phyloP scores from a whole-genome alignment of 2,797 vertebrate genomes.

The Falco columbarius region DNA sequence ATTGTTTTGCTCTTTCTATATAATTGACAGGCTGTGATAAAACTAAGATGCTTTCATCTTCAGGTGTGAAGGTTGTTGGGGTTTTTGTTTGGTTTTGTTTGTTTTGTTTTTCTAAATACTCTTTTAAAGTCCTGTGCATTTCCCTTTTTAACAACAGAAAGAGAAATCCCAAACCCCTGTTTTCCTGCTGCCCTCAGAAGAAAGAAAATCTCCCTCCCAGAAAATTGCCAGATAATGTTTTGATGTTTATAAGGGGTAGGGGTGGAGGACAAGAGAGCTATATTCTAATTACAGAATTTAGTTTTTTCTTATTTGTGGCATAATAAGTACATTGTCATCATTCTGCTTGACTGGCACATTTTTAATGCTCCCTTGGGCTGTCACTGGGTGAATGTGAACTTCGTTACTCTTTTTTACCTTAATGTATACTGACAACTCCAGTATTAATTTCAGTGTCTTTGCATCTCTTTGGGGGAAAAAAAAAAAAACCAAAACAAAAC shows the following conservation, averaged over 20 bases:
- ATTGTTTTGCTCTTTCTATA: neutral
- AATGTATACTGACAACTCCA: neutral
- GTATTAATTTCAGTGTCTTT: neutral
- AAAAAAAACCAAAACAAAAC: too few species aligned
- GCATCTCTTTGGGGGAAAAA: neutral
- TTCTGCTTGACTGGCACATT: constrained; percentile 34
- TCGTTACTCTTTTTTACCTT: constrained; percentile 1
- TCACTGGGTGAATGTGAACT: neutral
- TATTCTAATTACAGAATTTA: neutral
- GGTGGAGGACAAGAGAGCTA: neutral
- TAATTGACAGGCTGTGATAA: neutral
- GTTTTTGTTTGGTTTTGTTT: neutral
- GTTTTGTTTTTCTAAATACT: neutral
- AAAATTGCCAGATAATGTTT: neutral
- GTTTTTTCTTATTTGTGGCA: constrained; percentile 7
- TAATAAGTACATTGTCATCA: constrained; percentile 2
- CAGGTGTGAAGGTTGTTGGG: neutral
- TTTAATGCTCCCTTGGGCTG: neutral
- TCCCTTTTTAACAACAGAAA: neutral
- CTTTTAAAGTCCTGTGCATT: neutral
- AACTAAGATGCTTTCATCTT: neutral
- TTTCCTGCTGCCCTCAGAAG: neutral
- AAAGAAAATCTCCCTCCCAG: neutral
- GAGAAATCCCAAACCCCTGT: neutral
- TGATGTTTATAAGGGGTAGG: neutral